These are phyloP conservation scores for Sylvicola cinctus DNA, from an alignment of 2,888 invertebrate species.

Conservation along the genomic window DNA sequence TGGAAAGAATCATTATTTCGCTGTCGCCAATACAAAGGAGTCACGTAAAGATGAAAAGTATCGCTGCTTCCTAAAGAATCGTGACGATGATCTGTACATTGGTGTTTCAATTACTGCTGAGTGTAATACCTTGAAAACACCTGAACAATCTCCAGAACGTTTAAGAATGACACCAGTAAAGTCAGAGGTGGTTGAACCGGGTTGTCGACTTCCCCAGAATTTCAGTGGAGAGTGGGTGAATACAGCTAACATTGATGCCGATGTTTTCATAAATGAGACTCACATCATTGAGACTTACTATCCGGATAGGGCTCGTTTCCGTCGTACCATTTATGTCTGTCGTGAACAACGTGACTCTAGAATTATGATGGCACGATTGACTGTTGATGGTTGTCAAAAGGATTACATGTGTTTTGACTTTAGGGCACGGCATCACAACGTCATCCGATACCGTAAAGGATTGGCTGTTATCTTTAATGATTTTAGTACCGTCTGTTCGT, in stretches of 20 bases:
- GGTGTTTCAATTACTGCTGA: slow-evolving; percentile 87
- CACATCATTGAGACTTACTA: slow-evolving; percentile 92
- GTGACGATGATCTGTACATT: slow-evolving; percentile 80
- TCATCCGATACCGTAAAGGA: slow-evolving; percentile 78
- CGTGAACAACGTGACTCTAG: slow-evolving; percentile 77
- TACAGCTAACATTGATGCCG: slow-evolving; percentile 91
- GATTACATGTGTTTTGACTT: slow-evolving; percentile 96
- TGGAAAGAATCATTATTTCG: slow-evolving; percentile 89
- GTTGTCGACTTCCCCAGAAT: slow-evolving; percentile 82
- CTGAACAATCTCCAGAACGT: slow-evolving; percentile 83
- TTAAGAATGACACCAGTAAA: slow-evolving; percentile 72
- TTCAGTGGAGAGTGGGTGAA: slow-evolving; percentile 93
- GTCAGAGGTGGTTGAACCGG: slow-evolving; percentile 73
- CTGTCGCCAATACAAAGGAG: slow-evolving; percentile 91
- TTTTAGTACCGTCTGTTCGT: slow-evolving; percentile 84
- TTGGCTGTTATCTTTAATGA: slow-evolving; percentile 75
- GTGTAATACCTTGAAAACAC: slow-evolving; percentile 79
- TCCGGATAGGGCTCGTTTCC: slow-evolving; percentile 75
- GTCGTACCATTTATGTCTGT: slow-evolving; percentile 83
- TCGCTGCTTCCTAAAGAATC: slow-evolving; percentile 81
- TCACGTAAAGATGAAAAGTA: slow-evolving; percentile 89
- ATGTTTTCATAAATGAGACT: slow-evolving; percentile 83
- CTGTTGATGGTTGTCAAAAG: slow-evolving; percentile 86
- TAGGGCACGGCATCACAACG: slow-evolving; percentile 84
- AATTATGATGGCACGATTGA: slow-evolving; percentile 89